A percentile compares a stretch with the other conserved stretches of the same genome.
Evolutionary conservation across 2,113 vertebrate genomes (phyloP).

Genomic region (Oncorhynchus nerka): DNA sequence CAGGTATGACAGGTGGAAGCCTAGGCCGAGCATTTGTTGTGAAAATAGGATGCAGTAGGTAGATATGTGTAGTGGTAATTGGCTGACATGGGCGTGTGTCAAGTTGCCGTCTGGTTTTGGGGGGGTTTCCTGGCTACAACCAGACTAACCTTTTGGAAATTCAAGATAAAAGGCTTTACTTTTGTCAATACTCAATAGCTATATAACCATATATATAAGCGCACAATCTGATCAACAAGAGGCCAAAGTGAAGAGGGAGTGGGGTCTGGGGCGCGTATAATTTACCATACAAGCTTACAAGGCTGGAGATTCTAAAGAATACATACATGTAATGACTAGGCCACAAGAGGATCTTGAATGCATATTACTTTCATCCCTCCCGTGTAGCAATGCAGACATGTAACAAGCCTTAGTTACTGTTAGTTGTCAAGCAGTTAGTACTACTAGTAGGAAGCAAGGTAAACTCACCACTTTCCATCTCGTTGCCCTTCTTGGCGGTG

Average conservation of each 20-base stretch:
- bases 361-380: too few species aligned
- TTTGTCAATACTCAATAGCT: not conserved
- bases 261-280: not conserved
- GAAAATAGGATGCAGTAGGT: not conserved
- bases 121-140: not conserved
- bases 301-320: not conserved
- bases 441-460: not conserved
- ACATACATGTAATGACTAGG: not conserved
- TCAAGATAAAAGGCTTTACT: not conserved
- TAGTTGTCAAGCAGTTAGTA: constrained; percentile 32
- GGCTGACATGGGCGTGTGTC: not conserved
- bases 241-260: not conserved
- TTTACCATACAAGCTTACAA: not conserved
- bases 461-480: constrained; percentile 87
- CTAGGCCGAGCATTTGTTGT: not conserved
- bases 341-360: too few species aligned
- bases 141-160: not conserved
- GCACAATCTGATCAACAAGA: not conserved
- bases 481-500: constrained; percentile 88
- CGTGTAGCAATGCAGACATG: not conserved
- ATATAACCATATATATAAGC: not conserved
- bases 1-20: not conserved
- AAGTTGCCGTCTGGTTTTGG: not conserved
- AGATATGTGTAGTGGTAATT: not conserved
- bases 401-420: constrained; percentile 46